These are phyloP conservation scores for Anhinga rufa DNA, from an alignment of 2,113 vertebrate genomes.

Conservation along the genomic window DNA sequence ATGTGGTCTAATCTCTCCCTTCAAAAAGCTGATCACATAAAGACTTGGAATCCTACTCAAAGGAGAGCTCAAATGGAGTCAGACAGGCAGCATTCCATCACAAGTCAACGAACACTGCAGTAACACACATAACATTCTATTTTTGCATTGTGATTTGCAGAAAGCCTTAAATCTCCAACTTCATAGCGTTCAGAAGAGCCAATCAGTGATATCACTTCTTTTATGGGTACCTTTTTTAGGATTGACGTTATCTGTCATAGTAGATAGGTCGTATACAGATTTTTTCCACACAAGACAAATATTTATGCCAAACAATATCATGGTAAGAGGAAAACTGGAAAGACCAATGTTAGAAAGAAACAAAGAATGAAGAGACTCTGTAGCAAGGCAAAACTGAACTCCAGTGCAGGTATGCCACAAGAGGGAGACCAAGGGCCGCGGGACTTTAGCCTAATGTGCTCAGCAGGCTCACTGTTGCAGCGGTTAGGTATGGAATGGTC, in stretches of 20 bases:
- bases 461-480: not conserved
- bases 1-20: not conserved
- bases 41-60: not conserved
- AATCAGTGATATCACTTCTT: not conserved
- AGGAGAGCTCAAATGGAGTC: not conserved
- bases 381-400: not conserved
- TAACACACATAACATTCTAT: not conserved
- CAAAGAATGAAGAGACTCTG: not conserved
- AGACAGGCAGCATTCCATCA: not conserved
- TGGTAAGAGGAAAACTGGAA: not conserved
- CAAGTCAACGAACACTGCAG: not conserved
- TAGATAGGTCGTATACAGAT: not conserved
- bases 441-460: not conserved
- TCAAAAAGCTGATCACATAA: not conserved
- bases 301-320: not conserved
- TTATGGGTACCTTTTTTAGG: not conserved
- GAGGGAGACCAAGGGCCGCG: conserved; percentile 13
- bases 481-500: too few relatives aligned
- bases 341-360: not conserved
- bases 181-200: not conserved
- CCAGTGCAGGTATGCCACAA: not conserved
- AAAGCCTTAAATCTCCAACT: not conserved
- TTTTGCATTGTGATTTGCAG: not conserved
- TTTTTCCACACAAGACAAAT: not conserved
- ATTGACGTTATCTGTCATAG: not conserved